Percentiles rank a stretch among this genome's conserved stretches.
These are phyloP conservation scores for Steinernema scapterisci DNA, from an alignment of 2,888 invertebrate species.

Conservation along the genomic window DNA sequence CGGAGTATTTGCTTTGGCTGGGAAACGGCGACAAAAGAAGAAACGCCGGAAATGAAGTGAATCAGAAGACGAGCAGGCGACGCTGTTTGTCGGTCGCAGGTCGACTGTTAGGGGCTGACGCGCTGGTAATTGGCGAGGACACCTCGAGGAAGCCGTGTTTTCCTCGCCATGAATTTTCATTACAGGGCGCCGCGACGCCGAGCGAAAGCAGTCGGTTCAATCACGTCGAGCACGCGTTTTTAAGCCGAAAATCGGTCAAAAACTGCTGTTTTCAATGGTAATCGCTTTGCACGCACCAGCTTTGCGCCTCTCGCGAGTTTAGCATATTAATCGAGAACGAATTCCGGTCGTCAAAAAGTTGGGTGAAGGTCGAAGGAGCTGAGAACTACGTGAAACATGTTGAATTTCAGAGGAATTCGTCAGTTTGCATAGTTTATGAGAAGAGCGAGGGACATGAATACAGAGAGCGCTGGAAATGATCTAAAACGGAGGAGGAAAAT, in stretches of 20 bases:
- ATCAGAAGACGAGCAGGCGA: slow-evolving; percentile 22
- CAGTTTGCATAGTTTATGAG: too few species aligned
- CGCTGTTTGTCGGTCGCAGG: neutral
- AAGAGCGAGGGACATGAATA: too few species aligned
- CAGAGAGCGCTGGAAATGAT: too few species aligned
- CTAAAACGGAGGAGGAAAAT: too few species aligned
- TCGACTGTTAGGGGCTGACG: neutral
- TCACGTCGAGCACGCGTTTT: too few species aligned
- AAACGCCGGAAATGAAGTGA: neutral
- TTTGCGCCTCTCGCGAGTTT: neutral
- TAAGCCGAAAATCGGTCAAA: neutral
- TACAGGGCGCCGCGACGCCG: neutral
- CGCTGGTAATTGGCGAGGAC: neutral
- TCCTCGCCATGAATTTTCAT: neutral
- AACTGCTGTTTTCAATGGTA: neutral
- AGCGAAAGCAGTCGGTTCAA: too few species aligned
- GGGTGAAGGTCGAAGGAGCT: neutral
- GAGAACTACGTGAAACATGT: neutral
- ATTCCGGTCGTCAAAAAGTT: neutral
- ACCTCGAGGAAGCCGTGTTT: neutral
- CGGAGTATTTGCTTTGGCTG: neutral
- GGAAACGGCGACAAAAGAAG: neutral
- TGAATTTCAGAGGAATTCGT: neutral
- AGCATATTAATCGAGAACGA: neutral
- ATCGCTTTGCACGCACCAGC: neutral